Percentiles rank a stretch among this genome's conserved stretches.
Evolutionary conservation across 1,140 invertebrate genomes (phyloP).

Genomic region (Rhagoletis pomonella): DNA sequence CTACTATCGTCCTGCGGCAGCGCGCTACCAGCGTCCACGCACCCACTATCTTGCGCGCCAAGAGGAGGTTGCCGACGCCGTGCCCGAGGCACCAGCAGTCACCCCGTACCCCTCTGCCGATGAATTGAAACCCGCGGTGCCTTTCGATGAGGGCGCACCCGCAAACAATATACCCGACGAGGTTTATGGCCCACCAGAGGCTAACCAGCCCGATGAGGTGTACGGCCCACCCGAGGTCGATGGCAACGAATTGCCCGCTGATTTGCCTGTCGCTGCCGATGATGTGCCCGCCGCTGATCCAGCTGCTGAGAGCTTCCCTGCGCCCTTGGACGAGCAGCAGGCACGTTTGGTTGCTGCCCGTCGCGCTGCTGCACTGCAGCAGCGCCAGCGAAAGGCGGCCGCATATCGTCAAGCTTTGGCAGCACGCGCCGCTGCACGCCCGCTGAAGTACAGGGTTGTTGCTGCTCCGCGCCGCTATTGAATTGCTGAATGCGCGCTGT

Average conservation of each 20-base stretch:
- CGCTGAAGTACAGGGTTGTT: background rate
- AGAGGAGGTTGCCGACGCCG: conserved; percentile 60
- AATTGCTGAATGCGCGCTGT: background rate
- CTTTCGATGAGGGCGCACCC: conserved; percentile 67
- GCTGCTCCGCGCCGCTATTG: background rate
- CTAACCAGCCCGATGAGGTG: conserved; percentile 65
- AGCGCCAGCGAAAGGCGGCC: conserved; percentile 37
- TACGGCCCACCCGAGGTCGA: conserved; percentile 60
- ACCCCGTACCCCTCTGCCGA: conserved; percentile 69
- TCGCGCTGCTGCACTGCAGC: conserved; percentile 23
- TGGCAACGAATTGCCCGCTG: conserved; percentile 3
- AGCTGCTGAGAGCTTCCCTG: conserved; percentile 41
- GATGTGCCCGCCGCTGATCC: conserved; percentile 44
- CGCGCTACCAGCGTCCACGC: conserved; percentile 59
- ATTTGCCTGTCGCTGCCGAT: background rate
- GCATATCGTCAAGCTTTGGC: conserved; percentile 42
- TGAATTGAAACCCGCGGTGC: conserved; percentile 70
- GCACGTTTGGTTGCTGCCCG: conserved; percentile 45
- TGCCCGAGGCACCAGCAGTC: conserved; percentile 65
- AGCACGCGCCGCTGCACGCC: conserved; percentile 24
- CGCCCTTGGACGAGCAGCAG: conserved; percentile 37
- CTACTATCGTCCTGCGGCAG: conserved; percentile 29
- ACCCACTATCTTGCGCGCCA: conserved; percentile 67
- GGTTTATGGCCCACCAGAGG: conserved; percentile 66
- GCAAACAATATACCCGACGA: conserved; percentile 63